Conservation (phyloP, 2,797 vertebrate genomes). For the Hydrophis major region DNA sequence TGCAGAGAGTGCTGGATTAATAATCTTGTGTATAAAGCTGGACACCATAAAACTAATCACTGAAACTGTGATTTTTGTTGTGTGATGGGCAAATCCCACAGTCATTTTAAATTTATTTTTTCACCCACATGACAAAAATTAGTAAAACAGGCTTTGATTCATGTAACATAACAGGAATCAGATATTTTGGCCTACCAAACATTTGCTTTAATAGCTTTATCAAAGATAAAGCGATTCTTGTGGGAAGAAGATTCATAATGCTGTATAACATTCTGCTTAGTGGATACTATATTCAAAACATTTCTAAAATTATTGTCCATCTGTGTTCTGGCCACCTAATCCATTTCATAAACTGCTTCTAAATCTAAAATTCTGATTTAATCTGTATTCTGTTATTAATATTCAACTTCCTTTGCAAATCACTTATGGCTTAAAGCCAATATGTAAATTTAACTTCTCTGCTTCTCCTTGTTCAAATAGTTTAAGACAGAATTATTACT, state of each 20-base stretch:
- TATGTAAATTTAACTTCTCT: not conserved
- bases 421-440: not conserved
- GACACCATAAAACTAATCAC: not conserved
- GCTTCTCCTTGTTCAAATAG: not conserved
- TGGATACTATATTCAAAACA: not conserved
- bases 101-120: not conserved
- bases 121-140: not conserved
- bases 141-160: not conserved
- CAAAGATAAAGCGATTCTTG: not conserved
- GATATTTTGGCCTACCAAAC: not conserved
- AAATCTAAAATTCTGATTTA: not conserved
- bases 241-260: not conserved
- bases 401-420: not conserved
- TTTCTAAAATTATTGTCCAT: not conserved
- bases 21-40: not conserved
- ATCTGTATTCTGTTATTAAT: not conserved
- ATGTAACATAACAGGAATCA: not conserved
- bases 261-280: not conserved
- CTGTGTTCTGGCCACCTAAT: not conserved
- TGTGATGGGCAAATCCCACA: not conserved
- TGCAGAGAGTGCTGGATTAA: not conserved
- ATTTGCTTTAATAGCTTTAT: not conserved
- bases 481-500: not conserved
- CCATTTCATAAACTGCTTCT: not conserved
- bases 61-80: not conserved